These are phyloP conservation scores for Listrodromus nycthemerus DNA, from an alignment of 2,888 invertebrate genomes.

Conservation along the genomic window DNA sequence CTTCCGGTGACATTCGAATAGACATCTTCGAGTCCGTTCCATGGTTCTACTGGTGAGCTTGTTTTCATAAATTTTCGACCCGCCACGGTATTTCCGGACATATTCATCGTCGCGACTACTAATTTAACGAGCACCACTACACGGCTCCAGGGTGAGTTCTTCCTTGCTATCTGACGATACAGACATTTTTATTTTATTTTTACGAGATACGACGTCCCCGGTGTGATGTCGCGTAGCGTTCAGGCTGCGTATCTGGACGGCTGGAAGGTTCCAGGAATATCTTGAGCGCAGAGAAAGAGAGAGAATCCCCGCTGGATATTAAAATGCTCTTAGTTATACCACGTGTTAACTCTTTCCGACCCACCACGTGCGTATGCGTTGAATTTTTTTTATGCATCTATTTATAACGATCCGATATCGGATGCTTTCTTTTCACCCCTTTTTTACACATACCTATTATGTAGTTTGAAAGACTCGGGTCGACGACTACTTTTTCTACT, in stretches of 20 bases:
- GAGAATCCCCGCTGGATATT: slow-evolving; percentile 24
- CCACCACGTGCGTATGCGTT: background rate
- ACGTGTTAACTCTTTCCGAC: slow-evolving; percentile 2
- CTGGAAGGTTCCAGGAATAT: slow-evolving; percentile 6
- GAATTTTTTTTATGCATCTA: background rate
- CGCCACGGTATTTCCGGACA: slow-evolving; percentile 30
- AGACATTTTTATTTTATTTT: slow-evolving; percentile 47
- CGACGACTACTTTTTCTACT: background rate
- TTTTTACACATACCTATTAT: background rate
- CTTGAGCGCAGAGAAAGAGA: background rate
- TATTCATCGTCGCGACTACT: background rate
- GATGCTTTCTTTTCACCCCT: background rate
- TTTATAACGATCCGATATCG: background rate
- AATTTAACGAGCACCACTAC: slow-evolving; percentile 44
- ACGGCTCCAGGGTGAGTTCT: background rate
- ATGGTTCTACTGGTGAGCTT: background rate
- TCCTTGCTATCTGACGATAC: slow-evolving; percentile 21
- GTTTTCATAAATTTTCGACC: slow-evolving; percentile 13
- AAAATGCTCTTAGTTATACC: slow-evolving; percentile 6
- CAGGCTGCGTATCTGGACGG: slow-evolving; percentile 5
- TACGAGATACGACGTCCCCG: slow-evolving; percentile 24
- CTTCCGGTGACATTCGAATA: too few species aligned
- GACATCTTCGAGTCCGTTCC: too few species aligned
- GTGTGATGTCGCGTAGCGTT: slow-evolving; percentile 29
- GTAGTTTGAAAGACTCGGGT: background rate